Conservation (phyloP, 2,113 vertebrate species). For the Dascyllus trimaculatus region DNA sequence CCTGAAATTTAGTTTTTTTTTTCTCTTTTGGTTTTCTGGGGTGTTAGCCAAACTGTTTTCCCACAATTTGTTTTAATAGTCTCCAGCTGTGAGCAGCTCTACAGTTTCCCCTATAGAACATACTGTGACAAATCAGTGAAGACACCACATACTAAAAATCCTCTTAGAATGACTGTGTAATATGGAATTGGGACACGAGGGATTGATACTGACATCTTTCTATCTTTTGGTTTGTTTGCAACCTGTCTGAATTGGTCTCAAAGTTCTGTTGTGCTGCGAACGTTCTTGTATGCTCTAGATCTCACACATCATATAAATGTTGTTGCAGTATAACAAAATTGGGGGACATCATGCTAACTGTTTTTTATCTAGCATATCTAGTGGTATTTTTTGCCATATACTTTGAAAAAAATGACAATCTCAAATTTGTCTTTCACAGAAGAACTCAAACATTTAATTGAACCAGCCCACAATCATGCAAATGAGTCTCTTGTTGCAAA, state of each 20-base stretch:
- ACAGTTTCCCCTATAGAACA: background rate
- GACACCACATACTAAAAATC: background rate
- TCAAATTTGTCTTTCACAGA: no score
- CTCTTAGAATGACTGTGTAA: background rate
- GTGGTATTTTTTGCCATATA: background rate
- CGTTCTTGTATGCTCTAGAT: background rate
- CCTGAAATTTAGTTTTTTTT: background rate
- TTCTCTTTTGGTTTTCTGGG: conserved; percentile 1
- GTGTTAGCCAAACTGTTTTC: background rate
- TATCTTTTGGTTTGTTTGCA: background rate
- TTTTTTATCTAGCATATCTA: background rate
- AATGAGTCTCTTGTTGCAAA: no score
- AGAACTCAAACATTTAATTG: no score
- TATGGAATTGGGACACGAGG: background rate
- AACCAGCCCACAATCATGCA: no score
- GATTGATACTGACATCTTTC: background rate
- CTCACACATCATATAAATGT: no score
- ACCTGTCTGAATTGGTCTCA: background rate
- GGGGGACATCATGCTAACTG: no score
- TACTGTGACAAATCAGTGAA: background rate
- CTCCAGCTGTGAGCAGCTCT: background rate
- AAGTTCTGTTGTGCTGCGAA: background rate
- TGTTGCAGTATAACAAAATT: no score
- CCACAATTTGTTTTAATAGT: conserved; percentile 9
- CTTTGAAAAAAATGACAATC: no score